Evolutionary conservation across 2,797 vertebrate species (phyloP).

Genomic region (Cephalopachus bancanus): DNA sequence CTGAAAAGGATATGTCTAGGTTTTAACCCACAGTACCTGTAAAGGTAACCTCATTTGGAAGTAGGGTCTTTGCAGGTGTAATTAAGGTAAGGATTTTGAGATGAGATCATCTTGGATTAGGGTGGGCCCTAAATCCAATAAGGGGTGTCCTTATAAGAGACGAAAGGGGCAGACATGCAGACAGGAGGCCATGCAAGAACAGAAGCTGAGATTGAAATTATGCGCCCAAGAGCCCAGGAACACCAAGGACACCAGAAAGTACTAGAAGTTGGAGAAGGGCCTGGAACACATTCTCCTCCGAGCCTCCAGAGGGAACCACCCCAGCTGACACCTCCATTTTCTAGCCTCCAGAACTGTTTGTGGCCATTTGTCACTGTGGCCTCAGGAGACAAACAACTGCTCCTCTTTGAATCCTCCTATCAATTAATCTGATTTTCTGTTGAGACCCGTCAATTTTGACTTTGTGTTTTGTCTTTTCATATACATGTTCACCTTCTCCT

Average conservation of each 20-base stretch:
- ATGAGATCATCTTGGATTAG: not conserved
- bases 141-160: not conserved
- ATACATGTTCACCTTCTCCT: not conserved
- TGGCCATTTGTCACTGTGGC: not conserved
- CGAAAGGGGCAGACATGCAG: not conserved
- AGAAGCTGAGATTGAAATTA: not conserved
- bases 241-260: accelerated
- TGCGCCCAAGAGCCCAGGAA: not conserved
- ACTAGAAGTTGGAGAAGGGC: not conserved
- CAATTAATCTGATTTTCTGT: not conserved
- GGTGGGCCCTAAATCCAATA: not conserved
- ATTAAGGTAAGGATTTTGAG: not conserved
- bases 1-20: not conserved
- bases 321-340: not conserved
- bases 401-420: not conserved
- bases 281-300: not conserved
- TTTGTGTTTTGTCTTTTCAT: not conserved
- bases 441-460: not conserved
- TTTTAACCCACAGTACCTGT: not conserved
- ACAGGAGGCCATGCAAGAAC: not conserved
- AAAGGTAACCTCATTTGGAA: not conserved
- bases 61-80: not conserved
- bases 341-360: not conserved
- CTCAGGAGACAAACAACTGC: not conserved
- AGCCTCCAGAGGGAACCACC: not conserved